These are phyloP conservation scores for Aphidius gifuensis DNA, from an alignment of 1,140 invertebrate genomes.

Conservation along the genomic window DNA sequence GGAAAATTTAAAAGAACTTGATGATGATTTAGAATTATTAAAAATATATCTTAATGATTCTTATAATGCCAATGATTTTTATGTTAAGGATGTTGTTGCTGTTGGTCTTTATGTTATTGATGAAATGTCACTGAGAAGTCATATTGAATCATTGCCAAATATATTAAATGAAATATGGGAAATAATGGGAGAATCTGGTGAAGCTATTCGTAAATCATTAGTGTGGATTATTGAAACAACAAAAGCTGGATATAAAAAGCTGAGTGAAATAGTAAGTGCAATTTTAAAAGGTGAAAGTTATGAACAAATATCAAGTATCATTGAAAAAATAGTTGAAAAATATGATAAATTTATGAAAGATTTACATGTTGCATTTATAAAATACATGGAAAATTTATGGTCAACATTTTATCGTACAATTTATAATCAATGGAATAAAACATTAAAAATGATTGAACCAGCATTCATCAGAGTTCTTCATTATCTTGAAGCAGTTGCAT, in stretches of 20 bases:
- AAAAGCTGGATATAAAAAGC: conserved; percentile 67
- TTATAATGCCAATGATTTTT: conserved; percentile 78
- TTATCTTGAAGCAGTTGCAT: conserved; percentile 69
- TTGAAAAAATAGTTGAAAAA: conserved; percentile 68
- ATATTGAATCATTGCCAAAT: conserved; percentile 72
- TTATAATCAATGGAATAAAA: conserved; percentile 66
- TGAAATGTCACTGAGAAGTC: conserved; percentile 73
- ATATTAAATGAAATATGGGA: conserved; percentile 79
- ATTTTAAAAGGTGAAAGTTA: conserved; percentile 71
- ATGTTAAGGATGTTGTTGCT: conserved; percentile 71
- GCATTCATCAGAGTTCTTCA: conserved; percentile 72
- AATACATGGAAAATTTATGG: conserved; percentile 72
- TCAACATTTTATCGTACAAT: conserved; percentile 61
- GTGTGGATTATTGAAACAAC: conserved; percentile 72
- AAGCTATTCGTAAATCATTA: conserved; percentile 71
- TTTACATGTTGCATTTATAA: conserved; percentile 71
- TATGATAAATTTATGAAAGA: conserved; percentile 77
- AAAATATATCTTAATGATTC: conserved; percentile 70
- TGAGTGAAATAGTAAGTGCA: conserved; percentile 64
- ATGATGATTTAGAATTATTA: conserved; percentile 70
- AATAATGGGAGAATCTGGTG: conserved; percentile 77
- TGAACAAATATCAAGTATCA: conserved; percentile 62
- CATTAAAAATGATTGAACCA: conserved; percentile 70
- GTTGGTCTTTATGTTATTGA: conserved; percentile 68
- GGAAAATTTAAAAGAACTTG: conserved; percentile 66